Percentiles rank a stretch among this genome's conserved stretches.
phyloP scores from a whole-genome alignment of 2,113 vertebrate genomes.

The Colinus virginianus region DNA sequence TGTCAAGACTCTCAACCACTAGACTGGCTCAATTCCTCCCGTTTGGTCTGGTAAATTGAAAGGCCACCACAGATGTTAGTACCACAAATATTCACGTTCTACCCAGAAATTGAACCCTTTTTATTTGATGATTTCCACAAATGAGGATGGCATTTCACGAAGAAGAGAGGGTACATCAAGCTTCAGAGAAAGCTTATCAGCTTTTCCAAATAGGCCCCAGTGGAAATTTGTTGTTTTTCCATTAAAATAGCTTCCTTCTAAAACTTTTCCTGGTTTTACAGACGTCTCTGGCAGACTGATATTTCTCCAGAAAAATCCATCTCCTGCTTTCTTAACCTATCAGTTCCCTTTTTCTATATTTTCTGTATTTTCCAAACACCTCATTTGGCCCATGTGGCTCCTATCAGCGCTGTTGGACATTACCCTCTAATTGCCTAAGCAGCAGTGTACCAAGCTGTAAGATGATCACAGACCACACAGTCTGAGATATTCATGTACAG shows the following conservation, averaged over 20 bases:
- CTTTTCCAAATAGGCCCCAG: background rate
- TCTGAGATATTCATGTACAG: background rate
- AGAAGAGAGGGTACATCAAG: background rate
- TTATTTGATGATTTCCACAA: constrained; percentile 26
- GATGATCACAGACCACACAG: background rate
- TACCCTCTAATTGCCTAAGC: background rate
- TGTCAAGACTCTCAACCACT: constrained; percentile 8
- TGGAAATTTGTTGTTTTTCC: background rate
- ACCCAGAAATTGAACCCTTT: constrained; percentile 5
- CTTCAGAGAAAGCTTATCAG: background rate
- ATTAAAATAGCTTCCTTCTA: background rate
- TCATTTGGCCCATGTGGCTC: background rate
- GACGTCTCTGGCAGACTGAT: background rate
- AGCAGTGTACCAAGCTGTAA: background rate
- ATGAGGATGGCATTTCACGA: background rate
- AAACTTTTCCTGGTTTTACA: background rate
- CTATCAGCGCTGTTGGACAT: background rate
- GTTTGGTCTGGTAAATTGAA: constrained; percentile 45
- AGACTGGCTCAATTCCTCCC: constrained; percentile 34
- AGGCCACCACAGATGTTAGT: constrained; percentile 45
- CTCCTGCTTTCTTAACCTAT: background rate
- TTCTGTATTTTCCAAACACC: background rate
- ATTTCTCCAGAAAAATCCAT: background rate
- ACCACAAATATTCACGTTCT: constrained; percentile 48
- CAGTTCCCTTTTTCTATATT: background rate